Evolutionary conservation across 2,797 vertebrate genomes (phyloP), one percentile per base, ranked within the genome.

Genomic region (Alca torda): DNA sequence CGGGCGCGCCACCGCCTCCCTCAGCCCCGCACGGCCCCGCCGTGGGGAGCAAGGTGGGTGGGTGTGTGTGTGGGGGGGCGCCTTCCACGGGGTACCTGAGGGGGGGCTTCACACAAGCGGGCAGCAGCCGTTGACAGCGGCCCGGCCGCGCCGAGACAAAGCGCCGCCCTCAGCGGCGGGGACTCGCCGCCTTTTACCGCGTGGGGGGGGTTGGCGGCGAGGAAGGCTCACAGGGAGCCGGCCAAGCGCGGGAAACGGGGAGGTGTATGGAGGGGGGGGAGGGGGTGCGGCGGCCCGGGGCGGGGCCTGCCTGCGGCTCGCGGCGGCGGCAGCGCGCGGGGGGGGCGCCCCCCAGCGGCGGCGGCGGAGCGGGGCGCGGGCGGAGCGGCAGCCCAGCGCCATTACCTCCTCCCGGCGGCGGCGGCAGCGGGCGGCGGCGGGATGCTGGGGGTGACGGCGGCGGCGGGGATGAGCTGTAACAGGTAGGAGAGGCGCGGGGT

Each of bases 371-470:
- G 48, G 23, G 48, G 21, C 45, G 45, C 45, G 45, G 45, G 39
- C 35, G 41, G 51, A 4, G 74, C 59, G 33, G 59, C 43, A 19
- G 60, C 60, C 15, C 67, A 73, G 53, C 89, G 89, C 89, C 89
- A 91, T 91, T 91, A 76, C 33, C 48, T 50, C 16, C 30, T 25
- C 45, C 21, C 35, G 35, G 46, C 64, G 69, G 24, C 50, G 82
- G 61, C 26, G 23, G 56, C 28, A 39, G 57, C 57, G 41, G 60
- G 33, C 33, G 18, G 79, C 39, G 51, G 51, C 68, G 83, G 63
- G 79, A 93, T 95, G 94, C 65, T 93, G 91, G 94, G 91, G 79
- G 64, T 90, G 53, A 51, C 77, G n/a, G 84, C 82, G 48, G 83
- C 87, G 28, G 82, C 83, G 25, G 90, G 91, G 64, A 39, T 96